A percentile compares a stretch with the other conserved stretches of the same genome.
Evolutionary conservation across 2,113 vertebrate species (phyloP).

Genomic region (Phyllostomus hastatus): DNA sequence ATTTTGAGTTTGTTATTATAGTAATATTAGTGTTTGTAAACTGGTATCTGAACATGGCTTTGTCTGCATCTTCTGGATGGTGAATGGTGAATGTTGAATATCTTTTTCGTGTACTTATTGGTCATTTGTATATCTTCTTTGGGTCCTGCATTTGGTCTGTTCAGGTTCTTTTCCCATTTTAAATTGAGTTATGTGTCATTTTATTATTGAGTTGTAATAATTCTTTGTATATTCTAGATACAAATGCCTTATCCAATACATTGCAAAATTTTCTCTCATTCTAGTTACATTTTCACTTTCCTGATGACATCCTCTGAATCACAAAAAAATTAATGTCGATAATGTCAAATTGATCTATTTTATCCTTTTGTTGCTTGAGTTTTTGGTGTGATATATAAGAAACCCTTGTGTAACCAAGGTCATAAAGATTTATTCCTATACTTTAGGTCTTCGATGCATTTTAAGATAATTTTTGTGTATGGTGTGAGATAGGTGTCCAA

Average conservation of each 20-base stretch:
- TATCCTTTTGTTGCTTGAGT: neutral
- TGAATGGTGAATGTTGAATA: neutral
- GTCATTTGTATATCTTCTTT: neutral
- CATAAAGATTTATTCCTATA: neutral
- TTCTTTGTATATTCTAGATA: neutral
- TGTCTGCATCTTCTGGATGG: neutral
- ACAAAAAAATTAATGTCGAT: neutral
- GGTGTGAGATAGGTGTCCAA: neutral
- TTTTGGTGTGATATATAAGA: neutral
- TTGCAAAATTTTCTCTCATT: neutral
- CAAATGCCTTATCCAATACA: neutral
- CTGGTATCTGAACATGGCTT: neutral
- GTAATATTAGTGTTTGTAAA: neutral
- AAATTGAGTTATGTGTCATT: neutral
- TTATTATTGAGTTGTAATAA: neutral
- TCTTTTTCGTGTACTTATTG: neutral
- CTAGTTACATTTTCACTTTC: neutral
- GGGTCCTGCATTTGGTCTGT: neutral
- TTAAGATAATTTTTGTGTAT: neutral
- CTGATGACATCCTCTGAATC: neutral
- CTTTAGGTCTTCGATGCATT: neutral
- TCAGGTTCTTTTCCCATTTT: neutral
- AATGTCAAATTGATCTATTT: neutral
- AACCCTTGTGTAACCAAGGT: neutral
- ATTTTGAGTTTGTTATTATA: neutral